Conservation (phyloP, 2,113 vertebrate species). For the Sclerurus mexicanus region DNA sequence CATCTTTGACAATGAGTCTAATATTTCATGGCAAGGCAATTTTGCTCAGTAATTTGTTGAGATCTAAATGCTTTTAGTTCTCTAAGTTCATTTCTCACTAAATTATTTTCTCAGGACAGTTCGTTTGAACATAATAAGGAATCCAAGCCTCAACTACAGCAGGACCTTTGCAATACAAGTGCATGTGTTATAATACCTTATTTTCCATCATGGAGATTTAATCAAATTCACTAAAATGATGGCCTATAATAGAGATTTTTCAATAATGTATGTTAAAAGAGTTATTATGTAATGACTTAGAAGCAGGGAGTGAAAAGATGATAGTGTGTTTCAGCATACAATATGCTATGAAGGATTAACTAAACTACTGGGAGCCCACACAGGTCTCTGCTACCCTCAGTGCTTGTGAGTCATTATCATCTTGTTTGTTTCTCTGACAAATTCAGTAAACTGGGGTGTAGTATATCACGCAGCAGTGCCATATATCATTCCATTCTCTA, state of each 20-base stretch:
- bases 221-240: slow-evolving; percentile 65
- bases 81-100: slow-evolving; percentile 73
- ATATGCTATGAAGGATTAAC: background rate
- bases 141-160: background rate
- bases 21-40: slow-evolving; percentile 75
- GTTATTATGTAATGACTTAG: slow-evolving; percentile 65
- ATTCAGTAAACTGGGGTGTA: slow-evolving; percentile 26
- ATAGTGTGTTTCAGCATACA: slow-evolving; percentile 24
- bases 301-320: slow-evolving; percentile 52
- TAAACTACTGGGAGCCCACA: background rate
- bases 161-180: slow-evolving; percentile 30
- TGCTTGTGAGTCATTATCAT: background rate
- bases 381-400: background rate
- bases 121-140: slow-evolving; percentile 67
- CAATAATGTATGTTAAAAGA: slow-evolving; percentile 70
- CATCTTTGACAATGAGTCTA: slow-evolving; percentile 72
- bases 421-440: slow-evolving; percentile 31
- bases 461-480: background rate
- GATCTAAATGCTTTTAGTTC: slow-evolving; percentile 67
- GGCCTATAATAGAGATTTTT: slow-evolving; percentile 63
- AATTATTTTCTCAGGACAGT: slow-evolving; percentile 75
- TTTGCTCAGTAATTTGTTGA: slow-evolving; percentile 75
- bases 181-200: slow-evolving; percentile 55
- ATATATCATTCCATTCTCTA: background rate
- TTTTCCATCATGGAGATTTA: slow-evolving; percentile 67